Conservation (phyloP, 2,888 invertebrate genomes). For the Clivina fossor region DNA sequence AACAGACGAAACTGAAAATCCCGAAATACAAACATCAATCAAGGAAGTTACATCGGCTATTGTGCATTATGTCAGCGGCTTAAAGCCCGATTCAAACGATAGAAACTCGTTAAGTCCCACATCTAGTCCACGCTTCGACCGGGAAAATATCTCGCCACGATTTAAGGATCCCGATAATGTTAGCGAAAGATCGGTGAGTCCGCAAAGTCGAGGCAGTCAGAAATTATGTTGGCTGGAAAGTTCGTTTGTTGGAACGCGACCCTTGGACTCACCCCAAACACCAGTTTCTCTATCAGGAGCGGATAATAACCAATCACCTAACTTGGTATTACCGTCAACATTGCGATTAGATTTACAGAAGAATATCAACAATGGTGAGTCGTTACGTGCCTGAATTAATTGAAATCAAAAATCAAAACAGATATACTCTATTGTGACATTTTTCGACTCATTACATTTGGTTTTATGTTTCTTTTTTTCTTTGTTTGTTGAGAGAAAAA, state of each 20-base stretch:
- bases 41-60: conserved; percentile 92
- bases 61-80: conserved; percentile 82
- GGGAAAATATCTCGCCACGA: conserved; percentile 39
- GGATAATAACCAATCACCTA: conserved; percentile 50
- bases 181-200: conserved; percentile 49
- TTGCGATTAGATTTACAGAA: conserved; percentile 54
- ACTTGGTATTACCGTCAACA: conserved; percentile 42
- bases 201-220: conserved; percentile 65
- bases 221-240: conserved; percentile 89
- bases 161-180: conserved; percentile 44
- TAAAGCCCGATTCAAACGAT: conserved; percentile 58
- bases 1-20: conserved; percentile 50
- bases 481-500: conserved; percentile 31
- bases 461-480: conserved; percentile 21
- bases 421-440: not conserved
- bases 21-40: conserved; percentile 80
- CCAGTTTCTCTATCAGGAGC: conserved; percentile 60
- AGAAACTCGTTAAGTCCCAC: conserved; percentile 22
- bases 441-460: conserved; percentile 9
- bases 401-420: conserved; percentile 4
- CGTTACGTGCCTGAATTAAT: conserved; percentile 47
- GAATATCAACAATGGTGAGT: conserved; percentile 56
- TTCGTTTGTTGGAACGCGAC: conserved; percentile 85
- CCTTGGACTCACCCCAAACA: conserved; percentile 82
- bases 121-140: conserved; percentile 31